These are phyloP conservation scores for Neolamprologus modestus DNA, from an alignment of 2,113 vertebrate species.

Conservation along the genomic window DNA sequence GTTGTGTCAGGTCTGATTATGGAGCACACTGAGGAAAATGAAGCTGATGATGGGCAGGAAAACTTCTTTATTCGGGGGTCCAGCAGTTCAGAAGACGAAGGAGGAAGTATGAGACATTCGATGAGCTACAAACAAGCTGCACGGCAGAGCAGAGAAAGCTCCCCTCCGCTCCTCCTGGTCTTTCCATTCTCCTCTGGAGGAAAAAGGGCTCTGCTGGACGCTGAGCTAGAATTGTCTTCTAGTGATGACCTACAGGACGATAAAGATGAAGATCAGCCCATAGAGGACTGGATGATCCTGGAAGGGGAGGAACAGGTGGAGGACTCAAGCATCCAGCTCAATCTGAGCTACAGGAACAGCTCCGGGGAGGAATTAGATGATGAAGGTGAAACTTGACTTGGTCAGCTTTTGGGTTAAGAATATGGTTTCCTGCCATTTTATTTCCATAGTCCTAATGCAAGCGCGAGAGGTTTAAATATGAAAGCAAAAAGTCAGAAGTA, in stretches of 20 bases:
- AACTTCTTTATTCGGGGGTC: conserved; percentile 10
- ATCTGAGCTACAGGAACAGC: conserved; percentile 36
- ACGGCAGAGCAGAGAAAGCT: background rate
- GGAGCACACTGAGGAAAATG: background rate
- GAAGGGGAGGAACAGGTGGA: conserved; percentile 32
- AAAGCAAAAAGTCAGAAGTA: background rate
- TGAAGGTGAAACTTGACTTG: conserved; percentile 17
- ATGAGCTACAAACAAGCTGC: background rate
- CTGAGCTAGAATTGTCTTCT: background rate
- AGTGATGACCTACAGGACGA: background rate
- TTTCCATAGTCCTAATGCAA: background rate
- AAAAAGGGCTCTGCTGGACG: background rate
- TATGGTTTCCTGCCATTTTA: background rate
- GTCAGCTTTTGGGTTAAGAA: background rate
- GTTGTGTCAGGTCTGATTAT: background rate
- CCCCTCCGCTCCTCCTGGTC: conserved; percentile 39
- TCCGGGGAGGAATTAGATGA: conserved; percentile 6
- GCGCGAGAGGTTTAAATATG: background rate
- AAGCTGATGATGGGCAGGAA: background rate
- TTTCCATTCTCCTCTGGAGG: conserved; percentile 10
- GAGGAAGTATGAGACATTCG: background rate
- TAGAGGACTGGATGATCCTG: conserved; percentile 67
- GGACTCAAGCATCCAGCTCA: conserved; percentile 56
- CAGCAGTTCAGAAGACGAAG: conserved; percentile 10
- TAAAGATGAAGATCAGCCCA: background rate